phyloP scores from a whole-genome alignment of 2,888 invertebrate species.

The Deilephila elpenor region DNA sequence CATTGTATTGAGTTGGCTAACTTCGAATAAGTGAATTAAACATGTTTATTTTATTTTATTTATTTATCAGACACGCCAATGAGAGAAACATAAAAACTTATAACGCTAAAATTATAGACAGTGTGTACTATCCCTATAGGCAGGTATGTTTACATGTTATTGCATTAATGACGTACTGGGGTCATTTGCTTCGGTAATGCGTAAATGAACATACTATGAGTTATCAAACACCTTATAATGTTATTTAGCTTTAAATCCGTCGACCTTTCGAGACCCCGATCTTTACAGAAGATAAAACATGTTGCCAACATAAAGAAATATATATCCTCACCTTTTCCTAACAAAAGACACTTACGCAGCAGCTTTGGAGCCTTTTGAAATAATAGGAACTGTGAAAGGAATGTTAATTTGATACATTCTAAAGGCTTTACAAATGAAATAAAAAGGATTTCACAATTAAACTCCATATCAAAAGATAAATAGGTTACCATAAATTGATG shows the following conservation, averaged over 20 bases:
- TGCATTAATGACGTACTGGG: no score
- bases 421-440: neutral
- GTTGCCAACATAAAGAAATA: neutral
- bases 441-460: no score
- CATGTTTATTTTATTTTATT: no score
- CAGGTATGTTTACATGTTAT: no score
- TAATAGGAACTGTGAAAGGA: slow-evolving; percentile 4
- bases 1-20: no score
- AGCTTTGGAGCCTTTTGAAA: neutral
- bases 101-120: no score
- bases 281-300: neutral
- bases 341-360: slow-evolving; percentile 11
- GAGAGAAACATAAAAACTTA: no score
- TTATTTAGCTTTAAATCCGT: slow-evolving; percentile 7
- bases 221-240: neutral
- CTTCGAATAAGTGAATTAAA: no score
- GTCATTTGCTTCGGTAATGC: neutral
- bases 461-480: no score
- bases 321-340: neutral
- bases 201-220: neutral
- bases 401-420: neutral
- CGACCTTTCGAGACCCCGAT: slow-evolving; percentile 8
- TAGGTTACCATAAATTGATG: no score
- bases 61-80: no score
- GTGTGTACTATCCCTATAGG: no score